These are phyloP conservation scores for Anolis sagrei DNA, from an alignment of 2,113 vertebrate species.

Conservation along the genomic window DNA sequence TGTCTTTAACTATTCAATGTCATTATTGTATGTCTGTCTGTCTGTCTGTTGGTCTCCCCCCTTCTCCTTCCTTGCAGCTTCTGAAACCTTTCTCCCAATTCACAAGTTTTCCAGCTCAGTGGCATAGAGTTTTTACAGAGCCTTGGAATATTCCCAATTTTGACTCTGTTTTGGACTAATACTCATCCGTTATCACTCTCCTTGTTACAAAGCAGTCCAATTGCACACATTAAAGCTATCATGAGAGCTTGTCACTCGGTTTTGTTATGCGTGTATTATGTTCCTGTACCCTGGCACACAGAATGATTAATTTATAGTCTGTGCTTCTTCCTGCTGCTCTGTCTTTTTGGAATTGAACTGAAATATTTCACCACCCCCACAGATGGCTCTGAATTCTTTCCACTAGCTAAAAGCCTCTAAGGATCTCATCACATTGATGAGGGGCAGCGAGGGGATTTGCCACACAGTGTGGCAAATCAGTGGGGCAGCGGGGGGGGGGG, in stretches of 20 bases:
- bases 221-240: not conserved
- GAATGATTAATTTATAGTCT: not conserved
- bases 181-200: not conserved
- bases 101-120: not conserved
- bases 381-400: not conserved
- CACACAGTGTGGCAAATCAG: too few species aligned
- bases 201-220: not conserved
- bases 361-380: not conserved
- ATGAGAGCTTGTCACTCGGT: not conserved
- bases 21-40: too few species aligned
- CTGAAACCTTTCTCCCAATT: not conserved
- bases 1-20: too few species aligned
- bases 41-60: not conserved
- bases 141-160: not conserved
- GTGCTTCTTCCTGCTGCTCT: constrained; percentile 3
- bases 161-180: not conserved
- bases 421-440: too few species aligned
- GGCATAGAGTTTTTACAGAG: not conserved
- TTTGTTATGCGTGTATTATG: not conserved
- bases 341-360: too few species aligned
- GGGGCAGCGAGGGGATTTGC: too few species aligned
- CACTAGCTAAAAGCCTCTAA: not conserved
- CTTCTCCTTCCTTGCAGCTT: too few species aligned
- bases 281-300: not conserved
- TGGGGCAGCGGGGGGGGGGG: too few species aligned